Base-by-base conservation (phyloP, 2,888 invertebrate species). In the Parapristionchus giblindavisi region DNA sequence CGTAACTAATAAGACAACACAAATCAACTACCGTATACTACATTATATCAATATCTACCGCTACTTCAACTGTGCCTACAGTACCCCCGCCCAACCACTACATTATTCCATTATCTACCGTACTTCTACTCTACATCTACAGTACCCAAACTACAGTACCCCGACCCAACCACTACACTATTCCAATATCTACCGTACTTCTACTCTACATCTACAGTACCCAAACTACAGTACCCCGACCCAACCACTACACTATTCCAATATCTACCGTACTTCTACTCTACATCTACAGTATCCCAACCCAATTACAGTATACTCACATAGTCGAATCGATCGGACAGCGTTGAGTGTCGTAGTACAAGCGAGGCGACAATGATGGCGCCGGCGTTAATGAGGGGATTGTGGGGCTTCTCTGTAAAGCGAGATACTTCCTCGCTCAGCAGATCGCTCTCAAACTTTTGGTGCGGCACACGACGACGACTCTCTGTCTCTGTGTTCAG, bases 331-430 rank as follows among this genome's bases (percentile, higher is more conserved):
- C 89, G 83, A 80, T 90, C 89, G n/a, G 89, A 88, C 5, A 89
- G 79, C 14, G 85, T 82, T n/a, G 84, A 78, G 17, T 87, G 82
- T 43, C 86, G 83, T 70, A 89, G 88, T 48, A 90, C 77, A 21
- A 98, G 90, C 0, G 96, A 93, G 86, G 95, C 94, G 2, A 94
- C 92, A 76, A 97, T 91, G 84, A 98, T 96, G 54, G 97, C 96
- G 24, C 98, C 97, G 14, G 97, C 94, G 89, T 98, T 98, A 81
- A 97, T 95, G 95, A 98, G 95, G 0, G 98, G 98, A 90, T 98
- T 98, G 89, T 98, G 97, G 0, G 97, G 97, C 89, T 95, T 95
- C 90, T 94, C 96, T 96, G 90, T 65, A 91, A 82, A 56, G 1
- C n/a, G 32, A 54, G 24, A n/a, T n/a, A n/a, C n/a, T n/a, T n/a